Conservation (phyloP, 2,797 vertebrate genomes). For the Muscicapa comitata region DNA sequence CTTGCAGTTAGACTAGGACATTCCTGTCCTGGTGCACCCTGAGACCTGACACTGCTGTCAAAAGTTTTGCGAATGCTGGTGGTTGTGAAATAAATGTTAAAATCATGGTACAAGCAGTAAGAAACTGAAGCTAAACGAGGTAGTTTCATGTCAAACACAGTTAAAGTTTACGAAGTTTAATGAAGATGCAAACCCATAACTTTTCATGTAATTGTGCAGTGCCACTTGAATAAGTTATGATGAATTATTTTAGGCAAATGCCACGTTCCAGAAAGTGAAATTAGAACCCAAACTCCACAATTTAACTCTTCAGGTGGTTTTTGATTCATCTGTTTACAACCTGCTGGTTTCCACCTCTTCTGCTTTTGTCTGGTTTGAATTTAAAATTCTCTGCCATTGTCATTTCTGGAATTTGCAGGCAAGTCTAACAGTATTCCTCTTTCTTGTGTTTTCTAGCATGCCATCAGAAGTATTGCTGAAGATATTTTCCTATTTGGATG, state of each 20-base stretch:
- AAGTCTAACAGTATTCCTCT: not conserved
- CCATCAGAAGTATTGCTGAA: slow-evolving; percentile 83
- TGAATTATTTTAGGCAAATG: not conserved
- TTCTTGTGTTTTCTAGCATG: slow-evolving; percentile 73
- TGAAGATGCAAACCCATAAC: not conserved
- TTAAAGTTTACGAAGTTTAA: not conserved
- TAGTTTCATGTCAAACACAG: not conserved
- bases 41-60: not conserved
- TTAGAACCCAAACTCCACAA: not conserved
- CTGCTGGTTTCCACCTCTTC: not conserved
- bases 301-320: not conserved
- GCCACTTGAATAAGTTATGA: not conserved
- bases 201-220: not conserved
- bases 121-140: not conserved
- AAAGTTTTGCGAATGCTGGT: not conserved
- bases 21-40: not conserved
- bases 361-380: not conserved
- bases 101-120: not conserved
- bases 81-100: not conserved
- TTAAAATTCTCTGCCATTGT: not conserved
- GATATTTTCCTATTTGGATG: slow-evolving; percentile 87
- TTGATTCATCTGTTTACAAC: not conserved
- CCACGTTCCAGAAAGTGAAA: not conserved
- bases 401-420: not conserved
- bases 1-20: not conserved